Evolutionary conservation across 1,140 invertebrate genomes (phyloP).

Genomic region (Lamellibrachia luymesi): DNA sequence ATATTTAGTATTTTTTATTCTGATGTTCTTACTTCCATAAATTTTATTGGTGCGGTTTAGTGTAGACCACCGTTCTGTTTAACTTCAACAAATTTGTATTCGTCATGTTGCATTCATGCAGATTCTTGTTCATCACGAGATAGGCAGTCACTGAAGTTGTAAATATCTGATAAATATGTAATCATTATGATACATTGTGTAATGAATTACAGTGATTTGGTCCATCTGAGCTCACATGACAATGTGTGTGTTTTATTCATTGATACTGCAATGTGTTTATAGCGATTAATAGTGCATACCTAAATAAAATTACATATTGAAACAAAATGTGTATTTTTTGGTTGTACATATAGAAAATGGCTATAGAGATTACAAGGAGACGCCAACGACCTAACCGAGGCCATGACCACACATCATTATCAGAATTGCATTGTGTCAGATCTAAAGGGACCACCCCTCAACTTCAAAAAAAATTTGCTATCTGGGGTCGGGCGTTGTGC

Average conservation of each 20-base stretch:
- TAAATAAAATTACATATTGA: conserved; percentile 6
- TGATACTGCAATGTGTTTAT: not conserved
- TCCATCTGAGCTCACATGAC: not conserved
- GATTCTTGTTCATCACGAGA: not conserved
- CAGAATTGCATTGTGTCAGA: too few species aligned
- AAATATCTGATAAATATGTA: not conserved
- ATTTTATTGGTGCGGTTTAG: not conserved
- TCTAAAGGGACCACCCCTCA: too few species aligned
- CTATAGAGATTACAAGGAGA: too few species aligned
- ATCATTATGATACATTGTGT: not conserved
- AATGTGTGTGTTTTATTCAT: not conserved
- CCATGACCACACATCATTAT: too few species aligned
- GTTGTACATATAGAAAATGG: not conserved
- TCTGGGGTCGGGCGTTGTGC: too few species aligned
- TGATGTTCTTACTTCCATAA: not conserved
- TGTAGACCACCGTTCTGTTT: not conserved
- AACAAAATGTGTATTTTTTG: not conserved
- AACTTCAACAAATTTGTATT: not conserved
- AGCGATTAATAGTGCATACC: not conserved
- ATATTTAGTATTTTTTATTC: not conserved
- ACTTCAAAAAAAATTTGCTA: too few species aligned
- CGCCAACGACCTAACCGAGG: too few species aligned
- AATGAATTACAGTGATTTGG: not conserved
- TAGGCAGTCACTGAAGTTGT: not conserved
- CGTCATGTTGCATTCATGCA: not conserved